Evolutionary conservation across 1,140 invertebrate genomes (phyloP).

Genomic region (fruit fly (Drosophila melanogaster)): DNA sequence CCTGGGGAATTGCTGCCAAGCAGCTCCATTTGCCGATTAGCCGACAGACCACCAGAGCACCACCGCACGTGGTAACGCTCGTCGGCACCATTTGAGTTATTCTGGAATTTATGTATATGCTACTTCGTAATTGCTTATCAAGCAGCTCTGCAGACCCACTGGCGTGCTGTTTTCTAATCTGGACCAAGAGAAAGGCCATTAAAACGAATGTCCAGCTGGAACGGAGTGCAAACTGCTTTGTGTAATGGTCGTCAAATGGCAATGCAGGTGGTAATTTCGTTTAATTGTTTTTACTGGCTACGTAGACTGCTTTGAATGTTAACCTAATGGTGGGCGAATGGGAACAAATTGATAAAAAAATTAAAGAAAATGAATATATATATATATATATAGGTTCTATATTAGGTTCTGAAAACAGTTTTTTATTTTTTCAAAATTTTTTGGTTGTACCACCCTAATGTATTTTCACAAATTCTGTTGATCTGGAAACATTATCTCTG

Average conservation of each 20-base stretch:
- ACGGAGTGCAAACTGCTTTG: conserved; percentile 23
- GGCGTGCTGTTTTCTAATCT: conserved; percentile 38
- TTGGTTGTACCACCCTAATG: background rate
- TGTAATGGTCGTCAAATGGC: conserved; percentile 17
- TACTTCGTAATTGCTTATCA: conserved; percentile 61
- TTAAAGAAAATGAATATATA: too few relatives aligned
- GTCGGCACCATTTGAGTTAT: conserved; percentile 42
- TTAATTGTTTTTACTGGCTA: conserved; percentile 47
- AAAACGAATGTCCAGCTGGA: conserved; percentile 53
- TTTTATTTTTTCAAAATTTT: background rate
- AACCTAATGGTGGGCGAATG: background rate
- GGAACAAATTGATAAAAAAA: too few relatives aligned
- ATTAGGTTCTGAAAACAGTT: too few relatives aligned
- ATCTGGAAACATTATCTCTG: background rate
- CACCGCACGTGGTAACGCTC: conserved; percentile 52
- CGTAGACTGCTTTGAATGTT: conserved; percentile 26
- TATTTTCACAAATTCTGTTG: background rate
- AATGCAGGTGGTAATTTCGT: conserved; percentile 60
- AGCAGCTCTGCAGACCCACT: conserved; percentile 31
- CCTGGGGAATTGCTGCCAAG: conserved; percentile 48
- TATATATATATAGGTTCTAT: too few relatives aligned
- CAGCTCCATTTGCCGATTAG: conserved; percentile 68
- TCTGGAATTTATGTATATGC: conserved; percentile 47
- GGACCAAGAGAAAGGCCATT: conserved; percentile 40
- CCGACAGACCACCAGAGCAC: conserved; percentile 33